phyloP scores from a whole-genome alignment of 1,140 invertebrate genomes.

The Leptinotarsa texana region DNA sequence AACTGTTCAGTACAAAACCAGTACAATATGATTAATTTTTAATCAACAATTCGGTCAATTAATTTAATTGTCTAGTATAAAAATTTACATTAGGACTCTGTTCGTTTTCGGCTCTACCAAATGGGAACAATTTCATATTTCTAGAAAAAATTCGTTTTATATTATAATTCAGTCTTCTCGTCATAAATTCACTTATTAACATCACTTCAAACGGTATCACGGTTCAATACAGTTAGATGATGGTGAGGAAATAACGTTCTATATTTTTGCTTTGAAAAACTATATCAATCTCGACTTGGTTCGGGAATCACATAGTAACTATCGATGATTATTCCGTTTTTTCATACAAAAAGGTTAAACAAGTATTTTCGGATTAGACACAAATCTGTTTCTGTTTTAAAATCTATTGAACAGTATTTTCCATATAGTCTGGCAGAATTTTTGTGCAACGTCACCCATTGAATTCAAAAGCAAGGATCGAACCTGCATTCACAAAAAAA shows the following conservation, averaged over 20 bases:
- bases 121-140: slow-evolving; percentile 28
- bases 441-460: no score
- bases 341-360: no score
- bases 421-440: no score
- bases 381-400: no score
- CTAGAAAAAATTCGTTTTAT: slow-evolving; percentile 40
- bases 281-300: no score
- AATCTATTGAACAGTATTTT: no score
- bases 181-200: slow-evolving; percentile 40
- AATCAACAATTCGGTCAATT: slow-evolving; percentile 52
- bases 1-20: slow-evolving; percentile 33
- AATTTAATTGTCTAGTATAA: slow-evolving; percentile 51
- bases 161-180: slow-evolving; percentile 44
- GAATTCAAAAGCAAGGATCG: no score
- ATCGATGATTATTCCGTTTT: no score
- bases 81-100: slow-evolving; percentile 30
- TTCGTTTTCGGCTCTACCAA: slow-evolving; percentile 27
- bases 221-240: neutral
- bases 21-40: slow-evolving; percentile 47
- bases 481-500: no score
- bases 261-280: no score
- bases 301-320: no score
- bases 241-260: neutral
- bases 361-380: no score
- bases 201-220: slow-evolving; percentile 5